Percentiles rank a stretch among this genome's conserved stretches.
Evolutionary conservation across 2,797 vertebrate genomes (phyloP).

Genomic region (Bradypodion pumilum): DNA sequence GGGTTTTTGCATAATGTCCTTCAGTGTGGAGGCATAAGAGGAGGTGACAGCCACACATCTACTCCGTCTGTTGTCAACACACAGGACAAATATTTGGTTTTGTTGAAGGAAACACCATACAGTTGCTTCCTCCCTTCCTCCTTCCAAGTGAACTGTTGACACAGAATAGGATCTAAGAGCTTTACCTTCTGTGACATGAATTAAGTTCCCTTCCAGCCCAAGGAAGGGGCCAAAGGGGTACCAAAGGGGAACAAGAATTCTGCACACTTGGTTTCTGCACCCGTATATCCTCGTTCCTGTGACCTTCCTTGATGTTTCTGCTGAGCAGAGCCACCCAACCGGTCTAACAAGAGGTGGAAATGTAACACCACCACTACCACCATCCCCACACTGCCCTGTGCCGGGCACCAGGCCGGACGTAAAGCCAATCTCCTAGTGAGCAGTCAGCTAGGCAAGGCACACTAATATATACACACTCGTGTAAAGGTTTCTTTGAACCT

Average conservation of each 20-base stretch:
- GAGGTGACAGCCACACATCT: neutral
- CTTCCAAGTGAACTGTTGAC: neutral
- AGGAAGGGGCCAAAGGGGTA: neutral
- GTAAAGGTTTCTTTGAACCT: neutral
- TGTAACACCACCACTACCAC: neutral
- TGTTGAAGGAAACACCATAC: neutral
- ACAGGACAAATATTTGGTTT: neutral
- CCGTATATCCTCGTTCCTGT: neutral
- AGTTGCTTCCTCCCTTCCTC: neutral
- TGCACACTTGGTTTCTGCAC: neutral
- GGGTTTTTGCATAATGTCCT: neutral
- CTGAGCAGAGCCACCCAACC: conserved; percentile 7
- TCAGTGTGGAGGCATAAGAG: neutral
- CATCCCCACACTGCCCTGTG: neutral
- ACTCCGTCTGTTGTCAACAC: neutral
- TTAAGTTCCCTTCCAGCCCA: neutral
- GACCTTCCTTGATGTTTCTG: conserved; percentile 23
- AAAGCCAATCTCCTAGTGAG: neutral
- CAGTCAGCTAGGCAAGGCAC: neutral
- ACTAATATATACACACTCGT: too few relatives aligned
- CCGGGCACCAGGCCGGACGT: neutral
- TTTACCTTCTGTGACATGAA: neutral
- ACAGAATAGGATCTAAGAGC: neutral
- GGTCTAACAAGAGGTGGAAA: conserved; percentile 21
- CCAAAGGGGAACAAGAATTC: neutral